These are phyloP conservation scores for Drosophila phalerata DNA, from an alignment of 2,888 invertebrate species.

Conservation along the genomic window DNA sequence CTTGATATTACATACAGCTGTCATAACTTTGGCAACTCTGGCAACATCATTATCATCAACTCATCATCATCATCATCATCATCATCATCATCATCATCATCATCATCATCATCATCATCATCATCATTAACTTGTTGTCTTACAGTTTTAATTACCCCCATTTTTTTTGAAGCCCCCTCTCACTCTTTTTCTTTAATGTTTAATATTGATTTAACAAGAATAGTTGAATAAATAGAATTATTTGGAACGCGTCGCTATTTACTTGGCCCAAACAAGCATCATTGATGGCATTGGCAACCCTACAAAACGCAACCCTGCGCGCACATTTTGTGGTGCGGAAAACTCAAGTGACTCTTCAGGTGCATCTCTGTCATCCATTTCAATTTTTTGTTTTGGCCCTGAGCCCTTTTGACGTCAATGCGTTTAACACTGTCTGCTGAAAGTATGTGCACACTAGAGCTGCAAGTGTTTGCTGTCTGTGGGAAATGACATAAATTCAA, in stretches of 20 bases:
- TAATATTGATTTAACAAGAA: constrained; percentile 60
- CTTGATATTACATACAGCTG: constrained; percentile 41
- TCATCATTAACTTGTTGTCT: constrained; percentile 15
- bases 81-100: not conserved
- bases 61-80: not conserved
- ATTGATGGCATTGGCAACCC: constrained; percentile 63
- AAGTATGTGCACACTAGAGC: constrained; percentile 13
- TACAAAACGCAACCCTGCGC: constrained; percentile 6
- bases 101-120: not conserved
- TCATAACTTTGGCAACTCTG: constrained; percentile 52
- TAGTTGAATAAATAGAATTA: constrained; percentile 15
- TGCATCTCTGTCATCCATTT: constrained; percentile 19
- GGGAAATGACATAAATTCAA: not conserved
- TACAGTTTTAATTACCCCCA: constrained; percentile 46
- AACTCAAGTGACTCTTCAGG: constrained; percentile 17
- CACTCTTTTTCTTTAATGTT: not conserved
- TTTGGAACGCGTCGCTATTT: constrained; percentile 60
- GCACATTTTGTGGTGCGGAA: constrained; percentile 4
- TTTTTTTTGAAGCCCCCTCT: not conserved
- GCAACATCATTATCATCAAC: too few species aligned
- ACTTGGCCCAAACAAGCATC: constrained; percentile 72
- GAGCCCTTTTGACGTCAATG: constrained; percentile 47
- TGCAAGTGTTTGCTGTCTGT: not conserved
- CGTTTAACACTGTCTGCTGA: not conserved
- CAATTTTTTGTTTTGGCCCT: constrained; percentile 38